phyloP scores from a whole-genome alignment of 2,113 vertebrate species.

The Ceuthmochares aereus region DNA sequence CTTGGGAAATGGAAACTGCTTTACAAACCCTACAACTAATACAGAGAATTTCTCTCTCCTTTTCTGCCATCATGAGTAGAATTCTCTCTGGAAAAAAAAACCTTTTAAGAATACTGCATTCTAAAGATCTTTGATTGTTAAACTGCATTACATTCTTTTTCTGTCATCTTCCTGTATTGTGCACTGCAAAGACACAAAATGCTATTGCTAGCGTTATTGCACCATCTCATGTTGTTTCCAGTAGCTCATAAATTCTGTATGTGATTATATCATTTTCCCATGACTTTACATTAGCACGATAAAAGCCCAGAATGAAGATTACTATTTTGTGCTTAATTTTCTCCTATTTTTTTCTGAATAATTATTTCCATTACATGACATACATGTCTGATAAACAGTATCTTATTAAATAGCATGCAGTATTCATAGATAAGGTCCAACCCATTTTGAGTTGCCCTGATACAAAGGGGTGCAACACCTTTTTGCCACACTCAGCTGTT shows the following conservation, averaged over 20 bases:
- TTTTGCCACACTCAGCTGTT: neutral
- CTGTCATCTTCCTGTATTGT: constrained; percentile 52
- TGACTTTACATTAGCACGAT: neutral
- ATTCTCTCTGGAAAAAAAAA: neutral
- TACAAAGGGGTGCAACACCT: neutral
- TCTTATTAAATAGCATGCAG: neutral
- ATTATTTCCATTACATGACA: neutral
- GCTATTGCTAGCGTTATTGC: constrained; percentile 53
- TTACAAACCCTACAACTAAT: neutral
- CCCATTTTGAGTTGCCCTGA: neutral
- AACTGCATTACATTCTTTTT: constrained; percentile 52
- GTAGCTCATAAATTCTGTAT: constrained; percentile 28
- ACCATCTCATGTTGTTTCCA: constrained; percentile 26
- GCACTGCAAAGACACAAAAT: constrained; percentile 52
- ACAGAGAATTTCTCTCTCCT: neutral
- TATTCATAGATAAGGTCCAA: neutral
- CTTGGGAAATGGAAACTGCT: neutral
- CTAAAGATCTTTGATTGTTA: constrained; percentile 42
- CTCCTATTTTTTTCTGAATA: neutral
- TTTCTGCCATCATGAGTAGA: neutral
- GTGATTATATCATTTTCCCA: constrained; percentile 27
- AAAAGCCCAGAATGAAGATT: neutral
- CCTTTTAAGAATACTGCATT: constrained; percentile 35
- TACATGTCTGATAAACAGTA: neutral
- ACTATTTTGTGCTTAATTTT: constrained; percentile 5